phyloP scores from a whole-genome alignment of 2,113 vertebrate species.

The Melanostigma gelatinosum region DNA sequence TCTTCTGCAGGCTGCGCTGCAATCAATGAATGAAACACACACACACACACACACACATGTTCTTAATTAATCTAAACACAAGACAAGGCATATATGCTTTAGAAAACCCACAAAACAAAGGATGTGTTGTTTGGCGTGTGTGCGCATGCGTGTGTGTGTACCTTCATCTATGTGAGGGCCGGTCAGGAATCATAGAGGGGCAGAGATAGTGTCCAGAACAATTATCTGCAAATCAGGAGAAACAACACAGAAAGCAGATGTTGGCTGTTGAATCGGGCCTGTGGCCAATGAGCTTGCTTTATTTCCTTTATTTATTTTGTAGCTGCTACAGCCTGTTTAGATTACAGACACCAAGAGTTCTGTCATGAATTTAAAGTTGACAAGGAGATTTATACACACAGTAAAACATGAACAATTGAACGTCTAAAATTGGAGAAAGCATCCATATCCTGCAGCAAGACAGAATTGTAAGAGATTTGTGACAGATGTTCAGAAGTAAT shows the following conservation, averaged over 20 bases:
- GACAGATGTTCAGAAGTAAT: constrained; percentile 2
- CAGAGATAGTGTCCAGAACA: constrained; percentile 27
- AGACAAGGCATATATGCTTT: constrained; percentile 21
- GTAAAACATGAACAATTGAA: neutral
- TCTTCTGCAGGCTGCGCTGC: constrained; percentile 38
- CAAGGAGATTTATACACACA: neutral
- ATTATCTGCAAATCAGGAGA: constrained; percentile 32
- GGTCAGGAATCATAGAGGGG: constrained; percentile 23
- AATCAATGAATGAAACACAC: constrained; percentile 54
- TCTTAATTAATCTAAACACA: constrained; percentile 57
- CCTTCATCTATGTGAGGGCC: neutral
- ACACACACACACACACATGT: constrained; percentile 28
- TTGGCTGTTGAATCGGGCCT: constrained; percentile 28
- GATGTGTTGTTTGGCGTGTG: constrained; percentile 24
- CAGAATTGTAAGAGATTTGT: neutral
- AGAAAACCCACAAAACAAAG: constrained; percentile 55
- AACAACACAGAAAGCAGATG: constrained; percentile 59
- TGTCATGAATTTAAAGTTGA: constrained; percentile 9
- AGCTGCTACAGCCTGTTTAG: constrained; percentile 1
- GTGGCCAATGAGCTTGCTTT: constrained; percentile 13
- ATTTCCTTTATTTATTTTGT: constrained; percentile 23
- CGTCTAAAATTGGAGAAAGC: neutral
- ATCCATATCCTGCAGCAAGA: neutral
- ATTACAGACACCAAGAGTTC: constrained; percentile 26
- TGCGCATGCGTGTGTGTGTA: neutral